Evolutionary conservation across 2,797 vertebrate genomes (phyloP), one percentile per base, ranked within the genome.

Genomic region (Parauchenoglanis punctatus): DNA sequence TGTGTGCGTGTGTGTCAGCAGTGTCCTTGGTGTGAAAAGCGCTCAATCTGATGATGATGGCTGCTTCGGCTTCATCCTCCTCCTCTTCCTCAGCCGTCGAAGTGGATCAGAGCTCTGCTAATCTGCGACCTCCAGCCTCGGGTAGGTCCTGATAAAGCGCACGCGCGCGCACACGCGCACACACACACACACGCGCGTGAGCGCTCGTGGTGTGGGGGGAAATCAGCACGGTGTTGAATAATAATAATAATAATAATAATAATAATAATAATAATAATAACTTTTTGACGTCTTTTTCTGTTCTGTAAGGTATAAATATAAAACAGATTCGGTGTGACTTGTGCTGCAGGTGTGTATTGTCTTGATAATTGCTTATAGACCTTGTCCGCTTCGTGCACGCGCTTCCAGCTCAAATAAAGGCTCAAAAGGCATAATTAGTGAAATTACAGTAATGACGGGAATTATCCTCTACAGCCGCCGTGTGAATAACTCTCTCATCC

Each of bases 1-100:
- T 80, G 20, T 40, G 25, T 83, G 20, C 31, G 25, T 83, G 58
- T 63, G 54, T 49, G 2, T 6, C 70, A 49, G 35, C 65, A 58
- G 52, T 72, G 73, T 13, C 15, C 61, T 56, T 65, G 58, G 46
- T 67, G 56, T 86, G 77, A 81, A 70, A 52, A 73, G 49, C 31
- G 35, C 20, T 4, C 31, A 56, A 73, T 44, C 68, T 85, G 35
- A 75, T 75, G 40, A 85, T 85, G 83, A 85, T 89, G 92, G 99
- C 98, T 98, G 98, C 98, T 93, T 95, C 97, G 90, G 97, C 97
- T 20, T 96, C 97, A 91, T 97, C 97, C 82, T 86, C 97, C 82
- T 81, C 86, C 46, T 96, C 97, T 90, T 96, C 97, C 92, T 96
- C 97, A 91, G 96, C 94, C 93, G 94, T 94, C 84, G 96, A 97